These are phyloP conservation scores for Tympanoctomys barrerae DNA, from an alignment of 2,797 vertebrate genomes.

Conservation along the genomic window DNA sequence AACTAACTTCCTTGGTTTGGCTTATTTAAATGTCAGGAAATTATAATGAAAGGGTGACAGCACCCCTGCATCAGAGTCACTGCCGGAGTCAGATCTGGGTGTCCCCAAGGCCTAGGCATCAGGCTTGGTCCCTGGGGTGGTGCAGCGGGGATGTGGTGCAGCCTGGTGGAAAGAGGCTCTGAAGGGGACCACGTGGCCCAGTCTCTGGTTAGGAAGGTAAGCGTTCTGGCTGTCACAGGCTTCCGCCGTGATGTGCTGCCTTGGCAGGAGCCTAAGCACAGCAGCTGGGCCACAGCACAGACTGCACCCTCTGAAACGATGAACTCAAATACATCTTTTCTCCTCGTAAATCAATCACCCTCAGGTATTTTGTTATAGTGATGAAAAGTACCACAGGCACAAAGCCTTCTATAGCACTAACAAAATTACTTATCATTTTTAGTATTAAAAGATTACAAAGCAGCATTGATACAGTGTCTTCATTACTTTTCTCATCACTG, in stretches of 20 bases:
- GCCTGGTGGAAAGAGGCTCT: background rate
- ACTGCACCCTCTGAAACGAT: background rate
- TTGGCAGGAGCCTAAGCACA: background rate
- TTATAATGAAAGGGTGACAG: background rate
- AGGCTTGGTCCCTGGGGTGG: background rate
- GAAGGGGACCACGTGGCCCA: too few relatives aligned
- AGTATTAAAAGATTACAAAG: background rate
- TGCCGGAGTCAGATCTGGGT: too few relatives aligned
- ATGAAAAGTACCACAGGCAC: background rate
- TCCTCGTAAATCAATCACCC: background rate
- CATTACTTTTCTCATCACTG: background rate
- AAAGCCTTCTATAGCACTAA: background rate
- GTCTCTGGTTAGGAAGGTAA: too few relatives aligned
- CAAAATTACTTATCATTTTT: slow-evolving; percentile 5
- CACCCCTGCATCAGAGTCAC: background rate
- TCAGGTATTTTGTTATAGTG: background rate
- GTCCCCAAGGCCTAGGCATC: background rate
- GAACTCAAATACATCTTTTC: background rate
- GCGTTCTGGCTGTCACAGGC: background rate
- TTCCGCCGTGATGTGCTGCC: background rate
- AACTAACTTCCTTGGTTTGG: background rate
- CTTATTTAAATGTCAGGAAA: background rate
- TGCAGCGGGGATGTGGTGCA: background rate
- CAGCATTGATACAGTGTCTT: background rate
- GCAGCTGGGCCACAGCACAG: background rate